Conservation (phyloP, 53 echinoderm and acorn worm genomes). For the Holothuria scabra region DNA sequence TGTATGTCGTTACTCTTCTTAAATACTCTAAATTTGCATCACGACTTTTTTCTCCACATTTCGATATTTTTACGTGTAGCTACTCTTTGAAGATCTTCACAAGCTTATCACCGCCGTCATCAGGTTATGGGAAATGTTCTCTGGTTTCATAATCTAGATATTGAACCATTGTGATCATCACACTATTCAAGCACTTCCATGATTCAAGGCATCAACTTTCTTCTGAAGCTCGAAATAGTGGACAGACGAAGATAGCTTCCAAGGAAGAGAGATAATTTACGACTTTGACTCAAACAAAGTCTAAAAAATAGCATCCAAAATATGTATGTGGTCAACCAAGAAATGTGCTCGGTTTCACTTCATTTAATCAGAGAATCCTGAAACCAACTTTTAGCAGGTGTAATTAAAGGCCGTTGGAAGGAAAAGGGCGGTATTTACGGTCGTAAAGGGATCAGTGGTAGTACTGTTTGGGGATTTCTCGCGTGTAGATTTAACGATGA, state of each 20-base stretch:
- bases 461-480: constrained; percentile 26
- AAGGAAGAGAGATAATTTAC: constrained; percentile 30
- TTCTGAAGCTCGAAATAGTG: not conserved
- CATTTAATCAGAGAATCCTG: not conserved
- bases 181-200: no score
- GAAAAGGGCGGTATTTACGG: constrained; percentile 4
- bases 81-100: no score
- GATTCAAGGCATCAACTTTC: no score
- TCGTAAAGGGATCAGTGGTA: constrained; percentile 4
- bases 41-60: no score
- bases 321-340: constrained; percentile 28
- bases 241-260: constrained; percentile 11
- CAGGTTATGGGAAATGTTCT: no score
- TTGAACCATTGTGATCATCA: no score
- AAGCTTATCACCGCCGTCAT: no score
- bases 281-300: not conserved
- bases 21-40: no score
- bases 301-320: not conserved
- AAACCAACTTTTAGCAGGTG: not conserved
- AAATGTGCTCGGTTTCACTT: constrained; percentile 15
- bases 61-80: no score
- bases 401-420: constrained; percentile 15
- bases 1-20: no score
- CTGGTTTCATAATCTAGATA: no score
- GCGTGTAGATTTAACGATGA: constrained; percentile 4